Evolutionary conservation across 2,113 vertebrate species (phyloP), one percentile per base, ranked within the genome.

Genomic region (Egretta garzetta): DNA sequence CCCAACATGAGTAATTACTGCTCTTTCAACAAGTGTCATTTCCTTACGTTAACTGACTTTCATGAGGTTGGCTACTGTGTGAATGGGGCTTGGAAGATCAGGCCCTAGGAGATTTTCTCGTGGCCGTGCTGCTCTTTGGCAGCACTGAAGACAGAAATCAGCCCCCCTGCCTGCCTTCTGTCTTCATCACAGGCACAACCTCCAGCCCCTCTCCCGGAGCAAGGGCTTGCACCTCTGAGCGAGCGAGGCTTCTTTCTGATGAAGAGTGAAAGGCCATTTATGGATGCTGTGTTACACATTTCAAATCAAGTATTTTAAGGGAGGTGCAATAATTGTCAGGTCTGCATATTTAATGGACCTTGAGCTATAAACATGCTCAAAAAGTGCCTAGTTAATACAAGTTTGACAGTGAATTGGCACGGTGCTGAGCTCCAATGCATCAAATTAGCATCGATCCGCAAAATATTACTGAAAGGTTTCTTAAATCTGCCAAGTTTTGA

Each of bases 401-500:
- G 93, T 92, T 90, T 97, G 97, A 98, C 96, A 97, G 90, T 91
- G 96, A 96, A 94, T 62, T 96, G 97, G 98, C 93, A 47, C 55
- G 28, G 80, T 15, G 49, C 88, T 82, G 7, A 55, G 89, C 84
- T 96, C 93, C 2, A 1, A 91, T 88, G 96, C 93, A 96, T 96
- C 97, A 96, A 97, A 98, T 98, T 96, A 98, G 91, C 97, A 98
- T 92, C 23, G 97, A 98, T 97, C 94, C 45, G 9, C 92, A 97
- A 97, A 98, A 96, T 27, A 67, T 80, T 97, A 95, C 97, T 93
- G 96, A 97, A 96, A 72, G 94, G 96, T 95, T 97, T 97, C 93
- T 96, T 95, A 95, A 97, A 96, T 93, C 91, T 96, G 97, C 93
- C 96, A 98, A 80, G 86, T 95, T 96, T 95, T 82, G 84, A 97